A percentile compares a stretch with the other conserved stretches of the same genome.
These are phyloP conservation scores for Poecile montanus DNA, from an alignment of 2,797 vertebrate genomes.

Conservation along the genomic window DNA sequence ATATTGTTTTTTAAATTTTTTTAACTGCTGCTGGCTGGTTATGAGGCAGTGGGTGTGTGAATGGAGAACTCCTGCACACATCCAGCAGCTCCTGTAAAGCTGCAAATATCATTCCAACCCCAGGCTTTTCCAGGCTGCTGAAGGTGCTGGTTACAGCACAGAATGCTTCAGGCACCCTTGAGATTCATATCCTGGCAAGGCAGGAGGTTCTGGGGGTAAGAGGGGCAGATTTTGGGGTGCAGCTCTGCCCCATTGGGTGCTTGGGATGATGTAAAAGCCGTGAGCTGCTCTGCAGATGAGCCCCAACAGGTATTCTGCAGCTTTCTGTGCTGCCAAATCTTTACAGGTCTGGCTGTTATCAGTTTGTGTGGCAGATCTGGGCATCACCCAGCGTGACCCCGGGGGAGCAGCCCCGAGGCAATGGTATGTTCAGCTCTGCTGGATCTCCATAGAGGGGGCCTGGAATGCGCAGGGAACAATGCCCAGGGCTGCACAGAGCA, in stretches of 20 bases:
- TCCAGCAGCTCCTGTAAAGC: not conserved
- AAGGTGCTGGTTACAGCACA: slow-evolving; percentile 14
- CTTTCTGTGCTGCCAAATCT: slow-evolving; percentile 44
- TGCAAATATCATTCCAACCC: slow-evolving; percentile 17
- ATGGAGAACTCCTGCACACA: not conserved
- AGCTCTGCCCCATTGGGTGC: not conserved
- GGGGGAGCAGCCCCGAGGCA: slow-evolving; percentile 74
- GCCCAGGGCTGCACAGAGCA: slow-evolving; percentile 73
- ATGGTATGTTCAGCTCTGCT: slow-evolving; percentile 80
- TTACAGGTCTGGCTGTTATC: slow-evolving; percentile 5
- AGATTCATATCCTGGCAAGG: not conserved
- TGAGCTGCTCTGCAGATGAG: not conserved
- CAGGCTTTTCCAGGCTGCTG: not conserved
- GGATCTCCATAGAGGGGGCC: slow-evolving; percentile 88
- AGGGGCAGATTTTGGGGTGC: not conserved
- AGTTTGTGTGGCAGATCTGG: slow-evolving; percentile 34
- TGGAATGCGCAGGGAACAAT: slow-evolving; percentile 91
- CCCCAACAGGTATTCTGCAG: not conserved
- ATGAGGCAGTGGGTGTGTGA: not conserved
- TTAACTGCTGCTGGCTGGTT: not conserved
- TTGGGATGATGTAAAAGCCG: not conserved
- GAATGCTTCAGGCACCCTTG: slow-evolving; percentile 16
- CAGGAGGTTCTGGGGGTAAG: not conserved
- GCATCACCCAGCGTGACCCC: slow-evolving; percentile 78
- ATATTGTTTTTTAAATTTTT: not conserved